Evolutionary conservation across 2,113 vertebrate genomes (phyloP), one percentile per base, ranked within the genome.

Genomic region (Etheostoma spectabile): DNA sequence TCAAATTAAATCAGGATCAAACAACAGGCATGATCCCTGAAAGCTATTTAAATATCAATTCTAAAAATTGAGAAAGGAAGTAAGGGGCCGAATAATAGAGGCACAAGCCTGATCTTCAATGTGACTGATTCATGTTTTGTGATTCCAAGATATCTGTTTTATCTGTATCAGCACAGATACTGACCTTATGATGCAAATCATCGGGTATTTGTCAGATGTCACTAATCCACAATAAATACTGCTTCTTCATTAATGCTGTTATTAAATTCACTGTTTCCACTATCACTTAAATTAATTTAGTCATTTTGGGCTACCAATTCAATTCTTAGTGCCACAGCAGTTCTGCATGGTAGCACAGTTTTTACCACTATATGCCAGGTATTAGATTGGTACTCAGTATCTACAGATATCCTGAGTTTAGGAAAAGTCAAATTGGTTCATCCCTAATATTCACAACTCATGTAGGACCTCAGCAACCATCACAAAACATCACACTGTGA

Each of bases 1-100:
- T 89, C 78, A 51, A 55, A 63, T 69, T 70, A 67, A 45, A 90
- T 88, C 84, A 71, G 69, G 27, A 90, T 89, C 85, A 87, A 86
- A 86, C 62, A 51, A 53, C 56, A 45, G 59, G n/a, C 81, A 35
- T 19, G 35, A 75, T 78, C 73, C 77, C 78, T 75, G 74, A 86
- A 57, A 86, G 86, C 80, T 52, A 60, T 86, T 85, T 67, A 73
- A 73, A 86, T 62, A 83, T 21, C 56, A 80, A 67, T 55, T 64
- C 55, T 46, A 55, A 74, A 82, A 78, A 30, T 48, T 61, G 66
- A 65, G 46, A 24, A 38, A 52, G 22, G 49, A 33, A 35, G 13
- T 24, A 21, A 38, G 22, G 45, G 35, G 22, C 27, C 72, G 27
- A 19, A 10, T 11, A 42, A 76, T 6, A 55, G 1, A 42, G 19